These are phyloP conservation scores for Chamaetylas fuelleborni DNA, from an alignment of 2,113 vertebrate genomes.

Conservation along the genomic window DNA sequence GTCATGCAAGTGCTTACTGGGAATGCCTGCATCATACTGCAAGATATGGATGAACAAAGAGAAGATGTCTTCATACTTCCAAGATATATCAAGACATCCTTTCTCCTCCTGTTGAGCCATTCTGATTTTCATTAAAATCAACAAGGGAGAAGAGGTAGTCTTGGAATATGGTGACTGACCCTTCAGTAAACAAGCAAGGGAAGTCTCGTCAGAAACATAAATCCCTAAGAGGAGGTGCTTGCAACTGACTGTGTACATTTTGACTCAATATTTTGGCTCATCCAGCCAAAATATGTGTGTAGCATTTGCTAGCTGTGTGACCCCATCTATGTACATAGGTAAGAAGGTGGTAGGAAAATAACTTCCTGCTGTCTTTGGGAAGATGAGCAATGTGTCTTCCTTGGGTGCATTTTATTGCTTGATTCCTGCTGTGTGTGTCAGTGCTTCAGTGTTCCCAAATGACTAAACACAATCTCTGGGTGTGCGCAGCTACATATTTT, in stretches of 20 bases:
- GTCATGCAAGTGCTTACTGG: background rate
- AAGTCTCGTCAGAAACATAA: background rate
- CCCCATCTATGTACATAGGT: background rate
- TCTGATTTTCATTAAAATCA: background rate
- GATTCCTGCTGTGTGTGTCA: background rate
- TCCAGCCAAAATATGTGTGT: background rate
- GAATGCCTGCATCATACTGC: background rate
- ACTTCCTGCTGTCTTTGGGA: background rate
- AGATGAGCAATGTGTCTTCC: background rate
- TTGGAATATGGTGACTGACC: background rate
- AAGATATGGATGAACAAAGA: background rate
- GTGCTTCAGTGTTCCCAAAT: background rate
- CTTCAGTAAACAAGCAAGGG: background rate
- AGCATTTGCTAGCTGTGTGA: background rate
- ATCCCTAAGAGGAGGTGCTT: background rate
- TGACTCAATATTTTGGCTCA: background rate
- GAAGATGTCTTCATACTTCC: background rate
- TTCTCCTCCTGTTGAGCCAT: background rate
- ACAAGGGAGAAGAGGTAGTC: background rate
- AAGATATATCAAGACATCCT: background rate
- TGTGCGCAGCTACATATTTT: background rate
- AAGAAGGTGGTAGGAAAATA: background rate
- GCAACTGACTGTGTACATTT: background rate
- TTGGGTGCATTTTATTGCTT: background rate
- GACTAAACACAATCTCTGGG: background rate